Base-by-base conservation (phyloP, 2,888 invertebrate genomes). In the Strigamia maritima region DNA sequence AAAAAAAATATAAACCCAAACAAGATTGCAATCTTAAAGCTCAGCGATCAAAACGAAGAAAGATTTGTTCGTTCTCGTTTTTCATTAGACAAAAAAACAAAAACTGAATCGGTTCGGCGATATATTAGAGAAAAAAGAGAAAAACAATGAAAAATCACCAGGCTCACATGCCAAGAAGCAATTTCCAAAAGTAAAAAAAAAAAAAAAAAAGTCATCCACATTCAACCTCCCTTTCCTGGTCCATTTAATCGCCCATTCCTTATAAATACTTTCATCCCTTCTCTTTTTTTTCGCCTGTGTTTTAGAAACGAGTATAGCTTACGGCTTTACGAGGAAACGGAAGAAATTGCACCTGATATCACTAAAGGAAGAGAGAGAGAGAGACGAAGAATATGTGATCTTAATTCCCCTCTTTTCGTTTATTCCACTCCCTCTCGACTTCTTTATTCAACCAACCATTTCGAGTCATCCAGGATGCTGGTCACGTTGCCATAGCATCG, bases 101-200 rank as follows among this genome's bases (percentile, higher is more conserved):
- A 54, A 54, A 54, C 54, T 54, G 54, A 54, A 54, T 54, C 54
- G 54, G 54, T 54, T 54, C 8, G 54, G 54, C 54, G 54, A 54
- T 54, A 54, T 54, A 54, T 54, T 54, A 70, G 70, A 70, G 70
- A 70, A 70, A 70, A 70, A 70, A 70, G 24, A 28, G 70, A 70
- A 70, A 70, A 70, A 70, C 26, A 70, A 70, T 70, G 70, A 70
- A 70, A 70, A 70, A 70, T 70, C 28, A 70, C 70, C 70, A 26
- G 70, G 70, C 70, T 70, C 70, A n/a, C 70, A 70, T 70, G 70
- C 70, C 70, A 70, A 70, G 70, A 70, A 70, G 70, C 70, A 70
- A 70, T 70, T 70, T 70, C 70, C 70, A 70, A 70, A 70, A 14
- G 3, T 7, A 70, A 28, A 70, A 70, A 60, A 60, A 70, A 70